These are phyloP conservation scores for Meleagris gallopavo DNA, from an alignment of 2,113 vertebrate species.

Conservation along the genomic window DNA sequence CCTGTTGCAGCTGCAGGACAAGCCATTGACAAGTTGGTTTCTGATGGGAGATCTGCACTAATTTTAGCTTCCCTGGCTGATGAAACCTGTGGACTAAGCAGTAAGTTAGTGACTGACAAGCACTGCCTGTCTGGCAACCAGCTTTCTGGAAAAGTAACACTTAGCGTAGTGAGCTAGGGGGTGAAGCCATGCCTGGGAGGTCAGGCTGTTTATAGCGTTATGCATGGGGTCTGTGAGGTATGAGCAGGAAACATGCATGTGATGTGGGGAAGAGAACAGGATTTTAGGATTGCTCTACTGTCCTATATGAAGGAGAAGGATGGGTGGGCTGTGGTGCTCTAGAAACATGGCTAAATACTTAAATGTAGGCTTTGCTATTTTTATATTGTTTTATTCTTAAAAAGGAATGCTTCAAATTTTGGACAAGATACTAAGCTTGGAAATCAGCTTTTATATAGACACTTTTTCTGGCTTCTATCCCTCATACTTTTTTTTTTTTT, in stretches of 20 bases:
- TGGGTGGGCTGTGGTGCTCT: not conserved
- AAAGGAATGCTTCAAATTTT: conserved; percentile 53
- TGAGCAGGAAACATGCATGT: not conserved
- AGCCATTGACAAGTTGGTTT: not conserved
- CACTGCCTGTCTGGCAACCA: not conserved
- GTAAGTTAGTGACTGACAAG: not conserved
- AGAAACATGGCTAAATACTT: not conserved
- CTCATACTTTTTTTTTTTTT: too few relatives aligned
- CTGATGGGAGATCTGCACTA: not conserved
- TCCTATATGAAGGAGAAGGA: not conserved
- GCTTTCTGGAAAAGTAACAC: not conserved
- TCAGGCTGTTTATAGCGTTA: not conserved
- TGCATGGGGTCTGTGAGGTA: not conserved
- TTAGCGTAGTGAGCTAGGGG: not conserved
- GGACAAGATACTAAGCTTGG: not conserved
- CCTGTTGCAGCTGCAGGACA: not conserved
- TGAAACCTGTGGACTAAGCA: not conserved
- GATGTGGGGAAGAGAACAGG: not conserved
- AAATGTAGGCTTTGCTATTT: not conserved
- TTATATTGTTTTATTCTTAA: not conserved
- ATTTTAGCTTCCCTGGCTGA: not conserved
- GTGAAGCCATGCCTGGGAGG: not conserved
- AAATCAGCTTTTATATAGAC: not conserved
- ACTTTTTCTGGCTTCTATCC: not conserved
- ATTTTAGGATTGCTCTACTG: not conserved